These are phyloP conservation scores for Potorous gilbertii DNA, from an alignment of 2,797 vertebrate genomes.

Conservation along the genomic window DNA sequence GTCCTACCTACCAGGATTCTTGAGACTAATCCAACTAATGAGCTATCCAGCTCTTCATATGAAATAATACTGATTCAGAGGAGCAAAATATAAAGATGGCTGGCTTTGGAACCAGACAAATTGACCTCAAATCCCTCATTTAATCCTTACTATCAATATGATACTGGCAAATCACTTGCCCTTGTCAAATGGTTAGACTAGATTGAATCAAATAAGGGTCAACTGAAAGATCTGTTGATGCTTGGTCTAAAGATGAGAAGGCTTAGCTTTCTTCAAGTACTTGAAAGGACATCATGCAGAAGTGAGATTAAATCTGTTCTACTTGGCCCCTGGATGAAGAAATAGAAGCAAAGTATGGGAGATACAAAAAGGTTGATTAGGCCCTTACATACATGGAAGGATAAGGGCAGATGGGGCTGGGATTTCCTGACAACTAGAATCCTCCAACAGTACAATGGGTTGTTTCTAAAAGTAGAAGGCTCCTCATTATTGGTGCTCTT, in stretches of 20 bases:
- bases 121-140: neutral
- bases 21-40: constrained; percentile 4
- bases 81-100: neutral
- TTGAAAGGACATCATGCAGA: neutral
- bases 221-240: neutral
- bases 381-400: neutral
- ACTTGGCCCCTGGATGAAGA: neutral
- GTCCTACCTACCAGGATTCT: neutral
- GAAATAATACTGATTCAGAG: neutral
- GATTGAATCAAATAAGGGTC: neutral
- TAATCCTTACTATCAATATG: neutral
- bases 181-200: neutral
- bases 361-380: neutral
- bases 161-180: neutral
- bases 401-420: neutral
- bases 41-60: neutral
- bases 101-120: neutral
- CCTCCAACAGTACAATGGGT: neutral
- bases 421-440: neutral
- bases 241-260: neutral
- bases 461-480: neutral
- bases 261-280: neutral
- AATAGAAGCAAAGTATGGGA: neutral
- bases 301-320: neutral
- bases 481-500: neutral